These are phyloP conservation scores for Sebastes trivittatus DNA, from an alignment of 2,797 vertebrate genomes.

Conservation along the genomic window DNA sequence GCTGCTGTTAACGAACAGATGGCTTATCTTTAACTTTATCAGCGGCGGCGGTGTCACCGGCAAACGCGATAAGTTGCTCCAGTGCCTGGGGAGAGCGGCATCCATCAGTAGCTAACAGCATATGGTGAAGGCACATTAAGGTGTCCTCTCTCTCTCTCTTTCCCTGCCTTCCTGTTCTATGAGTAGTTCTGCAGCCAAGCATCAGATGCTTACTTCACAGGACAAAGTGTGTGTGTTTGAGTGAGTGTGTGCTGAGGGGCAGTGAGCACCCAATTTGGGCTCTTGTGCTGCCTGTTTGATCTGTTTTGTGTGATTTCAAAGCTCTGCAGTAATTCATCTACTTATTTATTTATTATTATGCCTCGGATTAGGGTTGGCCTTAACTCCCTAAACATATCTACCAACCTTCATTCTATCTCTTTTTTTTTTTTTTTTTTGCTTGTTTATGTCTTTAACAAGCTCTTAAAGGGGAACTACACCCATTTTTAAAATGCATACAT, in stretches of 20 bases:
- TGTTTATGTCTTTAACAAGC: background rate
- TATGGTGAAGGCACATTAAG: slow-evolving; percentile 73
- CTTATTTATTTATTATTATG: slow-evolving; percentile 29
- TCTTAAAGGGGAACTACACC: background rate
- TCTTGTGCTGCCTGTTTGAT: slow-evolving; percentile 36
- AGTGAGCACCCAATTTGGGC: slow-evolving; percentile 38
- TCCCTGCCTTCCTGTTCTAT: slow-evolving; percentile 30
- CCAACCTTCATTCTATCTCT: background rate
- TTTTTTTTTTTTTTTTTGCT: background rate
- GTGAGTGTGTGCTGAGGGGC: background rate
- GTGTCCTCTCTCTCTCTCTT: slow-evolving; percentile 53
- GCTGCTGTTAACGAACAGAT: slow-evolving; percentile 70
- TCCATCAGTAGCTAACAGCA: slow-evolving; percentile 73
- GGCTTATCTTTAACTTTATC: slow-evolving; percentile 76
- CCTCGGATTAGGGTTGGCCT: background rate
- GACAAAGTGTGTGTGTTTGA: slow-evolving; percentile 21
- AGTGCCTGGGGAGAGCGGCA: slow-evolving; percentile 59
- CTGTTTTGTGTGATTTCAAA: slow-evolving; percentile 40
- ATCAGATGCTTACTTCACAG: slow-evolving; percentile 73
- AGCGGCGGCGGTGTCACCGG: slow-evolving; percentile 44
- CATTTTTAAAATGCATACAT: background rate
- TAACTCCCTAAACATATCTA: background rate
- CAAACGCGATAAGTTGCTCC: slow-evolving; percentile 60
- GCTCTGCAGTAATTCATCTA: slow-evolving; percentile 20
- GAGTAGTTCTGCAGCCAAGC: slow-evolving; percentile 57